Evolutionary conservation across 2,113 vertebrate genomes (phyloP), one percentile per base, ranked within the genome.

Genomic region (Leucopsar rothschildi): DNA sequence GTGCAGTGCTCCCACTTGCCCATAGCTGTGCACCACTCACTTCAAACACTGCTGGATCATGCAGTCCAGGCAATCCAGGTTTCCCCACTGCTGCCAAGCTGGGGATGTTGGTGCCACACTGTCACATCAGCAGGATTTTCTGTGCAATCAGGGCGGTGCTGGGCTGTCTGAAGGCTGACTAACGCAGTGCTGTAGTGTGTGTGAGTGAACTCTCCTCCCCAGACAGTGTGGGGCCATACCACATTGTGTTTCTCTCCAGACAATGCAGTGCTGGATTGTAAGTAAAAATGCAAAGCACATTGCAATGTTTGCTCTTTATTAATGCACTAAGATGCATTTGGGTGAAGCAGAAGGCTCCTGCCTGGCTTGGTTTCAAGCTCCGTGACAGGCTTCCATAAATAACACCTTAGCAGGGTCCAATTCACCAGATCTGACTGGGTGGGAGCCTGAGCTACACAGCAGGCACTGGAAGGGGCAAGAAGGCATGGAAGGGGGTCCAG

Each of bases 291-390:
- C 95, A 91, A 88, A 95, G 90, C 96, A 95, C 94, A 82, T 61
- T 93, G 95, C 82, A 92, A 92, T 96, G 90, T 96, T 95, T 96
- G 90, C 90, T 95, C 56, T 96, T 93, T 95, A 95, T 95, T 95
- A 96, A 94, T 85, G 87, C 94, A 92, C 92, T 90, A 90, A 81
- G 94, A 96, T 88, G 95, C 85, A 83, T 91, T 81, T 0, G 64
- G 35, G 82, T 91, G 84, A 84, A 86, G 92, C 93, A 91, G 78
- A 82, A 95, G 82, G 82, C 47, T 95, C 75, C 87, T 90, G 84
- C 55, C 87, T 95, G 95, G 87, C 82, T 94, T 2, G 1, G 29
- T 82, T 87, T 95, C 73, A 92, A 82, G 79, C 85, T 90, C 76
- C 50, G 75, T 95, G 94, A 96, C 90, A 92, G 22, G 93, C 63